A percentile compares a stretch with the other conserved stretches of the same genome.
These are phyloP conservation scores for Aphaenogaster floridana DNA, from an alignment of 1,140 invertebrate genomes.

Conservation along the genomic window DNA sequence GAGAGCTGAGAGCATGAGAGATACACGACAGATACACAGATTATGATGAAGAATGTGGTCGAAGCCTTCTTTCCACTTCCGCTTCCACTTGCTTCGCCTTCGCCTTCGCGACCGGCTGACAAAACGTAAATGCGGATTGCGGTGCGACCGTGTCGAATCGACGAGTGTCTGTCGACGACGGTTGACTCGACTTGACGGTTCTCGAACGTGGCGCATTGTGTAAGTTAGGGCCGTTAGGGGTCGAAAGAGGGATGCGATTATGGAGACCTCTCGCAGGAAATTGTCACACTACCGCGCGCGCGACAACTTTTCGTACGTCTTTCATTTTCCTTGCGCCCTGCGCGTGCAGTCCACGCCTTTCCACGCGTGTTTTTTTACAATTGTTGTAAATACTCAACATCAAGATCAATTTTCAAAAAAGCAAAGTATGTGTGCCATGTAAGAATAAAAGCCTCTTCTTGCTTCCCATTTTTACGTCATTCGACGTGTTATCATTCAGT, in stretches of 20 bases:
- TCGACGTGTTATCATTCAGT: neutral
- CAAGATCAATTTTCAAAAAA: too few species aligned
- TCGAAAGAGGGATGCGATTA: constrained; percentile 13
- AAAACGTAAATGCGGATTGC: constrained; percentile 33
- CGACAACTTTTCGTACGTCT: neutral
- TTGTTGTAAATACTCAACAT: too few species aligned
- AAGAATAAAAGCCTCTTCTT: too few species aligned
- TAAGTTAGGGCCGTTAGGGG: too few species aligned
- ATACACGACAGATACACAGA: neutral
- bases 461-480: neutral
- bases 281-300: neutral
- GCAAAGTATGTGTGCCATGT: too few species aligned
- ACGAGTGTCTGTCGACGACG: neutral
- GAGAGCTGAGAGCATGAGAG: too few species aligned
- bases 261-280: neutral
- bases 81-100: too few species aligned
- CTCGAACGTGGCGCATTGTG: neutral
- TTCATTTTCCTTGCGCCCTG: too few species aligned
- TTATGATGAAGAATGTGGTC: too few species aligned
- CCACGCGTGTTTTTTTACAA: too few species aligned
- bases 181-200: neutral
- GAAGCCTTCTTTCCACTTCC: neutral
- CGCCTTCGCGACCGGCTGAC: neutral
- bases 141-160: neutral
- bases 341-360: too few species aligned